Percentiles rank a stretch among this genome's conserved stretches.
phyloP scores from a whole-genome alignment of 2,797 vertebrate genomes.

The Spinus olivaceus region DNA sequence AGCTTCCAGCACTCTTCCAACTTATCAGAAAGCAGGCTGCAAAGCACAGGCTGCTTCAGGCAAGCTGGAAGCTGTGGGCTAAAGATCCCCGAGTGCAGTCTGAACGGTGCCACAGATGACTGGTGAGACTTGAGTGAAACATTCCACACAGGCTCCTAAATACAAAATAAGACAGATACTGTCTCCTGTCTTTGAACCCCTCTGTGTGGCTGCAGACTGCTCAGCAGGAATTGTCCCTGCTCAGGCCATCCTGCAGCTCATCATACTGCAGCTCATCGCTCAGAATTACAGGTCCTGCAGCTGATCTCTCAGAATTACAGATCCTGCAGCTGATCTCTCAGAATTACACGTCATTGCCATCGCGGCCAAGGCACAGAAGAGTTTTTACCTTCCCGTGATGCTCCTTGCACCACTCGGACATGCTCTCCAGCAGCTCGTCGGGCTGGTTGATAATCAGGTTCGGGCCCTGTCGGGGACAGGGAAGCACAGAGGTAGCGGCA shows the following conservation, averaged over 20 bases:
- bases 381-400: constrained; percentile 90
- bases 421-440: constrained; percentile 86
- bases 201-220: neutral
- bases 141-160: fast-evolving
- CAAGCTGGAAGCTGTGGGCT: neutral
- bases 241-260: fast-evolving
- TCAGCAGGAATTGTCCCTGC: neutral
- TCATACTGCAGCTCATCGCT: too few species aligned
- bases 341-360: fast-evolving
- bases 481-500: fast-evolving
- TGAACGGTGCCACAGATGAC: neutral
- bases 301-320: neutral
- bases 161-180: fast-evolving
- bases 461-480: constrained; percentile 80
- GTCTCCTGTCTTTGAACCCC: neutral
- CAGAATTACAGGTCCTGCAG: neutral
- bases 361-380: neutral
- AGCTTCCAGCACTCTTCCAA: neutral
- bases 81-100: fast-evolving
- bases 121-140: neutral
- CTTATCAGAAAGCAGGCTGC: neutral
- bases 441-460: constrained; percentile 94
- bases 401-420: constrained; percentile 97
- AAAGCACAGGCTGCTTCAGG: neutral
- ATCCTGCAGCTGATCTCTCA: neutral